A percentile compares a stretch with the other conserved stretches of the same genome.
phyloP scores from a whole-genome alignment of 2,797 vertebrate genomes.

The Rhabdophis nuchalis region DNA sequence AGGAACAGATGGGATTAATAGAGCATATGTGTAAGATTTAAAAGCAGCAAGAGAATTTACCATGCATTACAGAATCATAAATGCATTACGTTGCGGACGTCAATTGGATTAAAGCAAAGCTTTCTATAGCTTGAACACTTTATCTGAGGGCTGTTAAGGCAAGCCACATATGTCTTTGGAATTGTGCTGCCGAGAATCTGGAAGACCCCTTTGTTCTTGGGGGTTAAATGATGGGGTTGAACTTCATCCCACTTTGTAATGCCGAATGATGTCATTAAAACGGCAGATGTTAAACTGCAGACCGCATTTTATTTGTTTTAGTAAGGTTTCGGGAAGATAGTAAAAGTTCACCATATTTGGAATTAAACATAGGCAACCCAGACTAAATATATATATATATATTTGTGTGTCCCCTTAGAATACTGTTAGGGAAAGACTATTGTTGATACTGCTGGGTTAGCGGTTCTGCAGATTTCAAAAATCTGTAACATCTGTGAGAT shows the following conservation, averaged over 20 bases:
- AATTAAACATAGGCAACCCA: neutral
- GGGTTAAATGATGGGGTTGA: neutral
- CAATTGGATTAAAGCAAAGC: constrained; percentile 30
- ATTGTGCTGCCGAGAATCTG: neutral
- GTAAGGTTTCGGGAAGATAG: neutral
- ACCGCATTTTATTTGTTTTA: neutral
- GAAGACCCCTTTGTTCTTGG: constrained; percentile 18
- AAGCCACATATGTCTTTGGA: constrained; percentile 5
- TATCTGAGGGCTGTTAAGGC: constrained; percentile 22
- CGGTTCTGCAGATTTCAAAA: neutral
- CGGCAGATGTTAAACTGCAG: neutral
- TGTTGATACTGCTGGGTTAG: neutral
- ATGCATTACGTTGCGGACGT: constrained; percentile 23
- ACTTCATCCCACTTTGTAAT: constrained; percentile 1
- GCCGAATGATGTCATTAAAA: constrained; percentile 19
- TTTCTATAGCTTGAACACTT: constrained; percentile 16
- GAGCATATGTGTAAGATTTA: constrained; percentile 43
- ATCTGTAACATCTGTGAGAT: neutral
- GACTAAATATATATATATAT: no score
- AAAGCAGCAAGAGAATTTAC: constrained; percentile 35
- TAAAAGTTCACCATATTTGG: neutral
- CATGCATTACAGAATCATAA: constrained; percentile 31
- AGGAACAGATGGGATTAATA: constrained; percentile 54
- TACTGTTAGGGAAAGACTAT: neutral
- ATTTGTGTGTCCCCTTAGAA: neutral